These are phyloP conservation scores for Campoplex capitator DNA, from an alignment of 2,888 invertebrate genomes.

Conservation along the genomic window DNA sequence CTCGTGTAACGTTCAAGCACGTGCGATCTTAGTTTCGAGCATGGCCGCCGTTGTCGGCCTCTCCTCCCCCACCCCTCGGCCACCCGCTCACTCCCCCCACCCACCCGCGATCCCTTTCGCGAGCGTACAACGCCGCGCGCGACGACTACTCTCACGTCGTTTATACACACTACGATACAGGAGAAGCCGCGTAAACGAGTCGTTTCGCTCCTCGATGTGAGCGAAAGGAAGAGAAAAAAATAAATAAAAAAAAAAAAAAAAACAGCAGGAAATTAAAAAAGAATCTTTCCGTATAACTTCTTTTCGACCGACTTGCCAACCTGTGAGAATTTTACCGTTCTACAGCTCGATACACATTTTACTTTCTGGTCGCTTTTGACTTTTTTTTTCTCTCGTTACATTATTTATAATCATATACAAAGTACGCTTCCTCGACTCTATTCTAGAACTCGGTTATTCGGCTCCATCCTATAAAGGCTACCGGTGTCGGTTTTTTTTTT, in stretches of 20 bases:
- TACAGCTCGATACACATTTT: neutral
- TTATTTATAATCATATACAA: neutral
- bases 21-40: constrained; percentile 75
- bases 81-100: constrained; percentile 22
- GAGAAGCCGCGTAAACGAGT: constrained; percentile 2
- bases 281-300: neutral
- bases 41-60: constrained; percentile 72
- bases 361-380: neutral
- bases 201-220: constrained; percentile 15
- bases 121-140: constrained; percentile 38
- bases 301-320: neutral
- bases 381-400: neutral
- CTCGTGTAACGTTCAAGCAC: constrained; percentile 72
- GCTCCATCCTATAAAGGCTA: too few relatives aligned
- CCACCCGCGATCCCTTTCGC: constrained; percentile 25
- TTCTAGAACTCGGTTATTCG: neutral
- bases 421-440: neutral
- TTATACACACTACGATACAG: neutral
- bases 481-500: too few relatives aligned
- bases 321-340: neutral
- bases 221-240: neutral
- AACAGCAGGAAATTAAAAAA: constrained; percentile 12
- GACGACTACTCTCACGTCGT: constrained; percentile 7
- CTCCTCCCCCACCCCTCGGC: constrained; percentile 22
- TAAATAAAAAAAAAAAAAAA: neutral